Percentiles rank a stretch among this genome's conserved stretches.
phyloP scores from a whole-genome alignment of 2,797 vertebrate species.

The Etheostoma nigrum region DNA sequence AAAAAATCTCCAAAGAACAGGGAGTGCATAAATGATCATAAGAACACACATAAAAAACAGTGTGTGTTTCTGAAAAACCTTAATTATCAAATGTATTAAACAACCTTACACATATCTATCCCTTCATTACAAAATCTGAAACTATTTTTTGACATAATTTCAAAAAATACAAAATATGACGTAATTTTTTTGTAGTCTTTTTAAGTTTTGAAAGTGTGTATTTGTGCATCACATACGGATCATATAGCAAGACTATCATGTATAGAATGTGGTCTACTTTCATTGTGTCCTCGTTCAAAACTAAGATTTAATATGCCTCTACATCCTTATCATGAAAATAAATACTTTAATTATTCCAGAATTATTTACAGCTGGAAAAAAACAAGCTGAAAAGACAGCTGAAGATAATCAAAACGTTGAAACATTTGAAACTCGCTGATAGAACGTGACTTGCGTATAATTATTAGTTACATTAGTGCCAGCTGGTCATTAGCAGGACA shows the following conservation, averaged over 20 bases:
- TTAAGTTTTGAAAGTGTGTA: background rate
- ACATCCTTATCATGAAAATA: background rate
- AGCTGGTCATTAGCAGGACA: conserved; percentile 57
- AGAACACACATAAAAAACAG: background rate
- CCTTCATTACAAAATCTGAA: background rate
- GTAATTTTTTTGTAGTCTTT: background rate
- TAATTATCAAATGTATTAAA: background rate
- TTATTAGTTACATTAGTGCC: conserved; percentile 43
- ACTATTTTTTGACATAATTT: background rate
- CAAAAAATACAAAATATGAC: background rate
- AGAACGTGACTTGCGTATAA: conserved; percentile 48
- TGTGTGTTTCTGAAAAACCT: conserved; percentile 3
- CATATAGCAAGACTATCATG: background rate
- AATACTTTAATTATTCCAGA: conserved; percentile 42
- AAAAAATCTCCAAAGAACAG: conserved; percentile 13
- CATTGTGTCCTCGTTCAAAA: conserved; percentile 10
- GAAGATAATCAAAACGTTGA: conserved; percentile 45
- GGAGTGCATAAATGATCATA: background rate
- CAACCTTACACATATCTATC: too few relatives aligned
- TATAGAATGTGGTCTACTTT: conserved; percentile 2
- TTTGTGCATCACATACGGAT: background rate
- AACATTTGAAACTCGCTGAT: conserved; percentile 25
- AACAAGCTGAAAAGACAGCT: conserved; percentile 28
- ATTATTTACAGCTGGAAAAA: conserved; percentile 36
- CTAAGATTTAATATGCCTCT: conserved; percentile 3